A percentile compares a stretch with the other conserved stretches of the same genome.
Conservation (phyloP, 1,140 invertebrate genomes). For the Bombus pascuorum region DNA sequence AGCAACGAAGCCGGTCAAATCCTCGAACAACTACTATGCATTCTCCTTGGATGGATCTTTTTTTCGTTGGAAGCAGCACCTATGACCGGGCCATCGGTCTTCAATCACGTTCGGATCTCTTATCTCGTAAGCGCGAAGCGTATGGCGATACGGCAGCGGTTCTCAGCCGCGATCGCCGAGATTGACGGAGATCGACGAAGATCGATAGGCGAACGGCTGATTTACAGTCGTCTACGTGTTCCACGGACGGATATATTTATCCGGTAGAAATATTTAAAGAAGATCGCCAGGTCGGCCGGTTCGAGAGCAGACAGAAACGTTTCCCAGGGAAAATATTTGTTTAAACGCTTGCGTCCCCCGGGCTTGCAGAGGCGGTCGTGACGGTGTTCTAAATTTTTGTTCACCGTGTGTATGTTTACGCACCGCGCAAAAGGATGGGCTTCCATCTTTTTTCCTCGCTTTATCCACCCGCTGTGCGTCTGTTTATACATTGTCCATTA, state of each 20-base stretch:
- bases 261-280: slow-evolving; percentile 51
- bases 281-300: slow-evolving; percentile 1
- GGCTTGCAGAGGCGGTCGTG: background rate
- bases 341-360: slow-evolving; percentile 40
- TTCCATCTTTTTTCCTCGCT: slow-evolving; percentile 22
- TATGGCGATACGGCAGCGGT: slow-evolving; percentile 53
- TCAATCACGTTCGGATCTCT: slow-evolving; percentile 69
- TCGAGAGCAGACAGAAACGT: background rate
- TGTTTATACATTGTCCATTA: slow-evolving; percentile 52
- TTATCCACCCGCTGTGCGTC: slow-evolving; percentile 32
- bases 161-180: slow-evolving; percentile 46
- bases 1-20: background rate
- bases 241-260: slow-evolving; percentile 36
- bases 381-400: slow-evolving; percentile 33
- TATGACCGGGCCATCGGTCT: slow-evolving; percentile 59
- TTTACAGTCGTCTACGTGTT: slow-evolving; percentile 40
- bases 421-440: slow-evolving; percentile 16
- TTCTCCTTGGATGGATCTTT: slow-evolving; percentile 1
- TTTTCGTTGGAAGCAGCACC: slow-evolving; percentile 1
- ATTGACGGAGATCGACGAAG: slow-evolving; percentile 59
- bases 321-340: slow-evolving; percentile 54
- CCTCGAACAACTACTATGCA: background rate
- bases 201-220: slow-evolving; percentile 56
- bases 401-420: slow-evolving; percentile 30
- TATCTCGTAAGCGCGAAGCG: slow-evolving; percentile 59